Evolutionary conservation across 2,888 invertebrate species (phyloP), one percentile per base, ranked within the genome.

Genomic region (Eurois occulta): DNA sequence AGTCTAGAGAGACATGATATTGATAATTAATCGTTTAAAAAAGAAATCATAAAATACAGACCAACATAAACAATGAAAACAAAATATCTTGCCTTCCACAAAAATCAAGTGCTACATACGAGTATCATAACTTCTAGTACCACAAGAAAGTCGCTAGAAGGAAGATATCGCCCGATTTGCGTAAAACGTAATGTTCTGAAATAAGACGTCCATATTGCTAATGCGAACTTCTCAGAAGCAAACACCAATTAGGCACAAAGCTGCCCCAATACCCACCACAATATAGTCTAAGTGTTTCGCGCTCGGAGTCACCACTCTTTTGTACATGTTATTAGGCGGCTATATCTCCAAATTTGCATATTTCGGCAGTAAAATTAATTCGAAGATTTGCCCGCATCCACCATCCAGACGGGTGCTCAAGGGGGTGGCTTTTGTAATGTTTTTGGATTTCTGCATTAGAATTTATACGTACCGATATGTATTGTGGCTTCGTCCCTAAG

Each of bases 311-410:
- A 94, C 96, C 96, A 96, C 96, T 96, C 96, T 97, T 97, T 97
- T 96, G 97, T 96, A 96, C 96, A 96, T 96, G 96, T 96, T 97
- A 97, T 97, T 97, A 96, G 96, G 93, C 95, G 91, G 95, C 94
- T 96, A 95, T 96, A 96, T 96, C 96, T 95, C 92, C 90, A 86
- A 91, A 96, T 97, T 97, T 97, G 97, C 97, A 97, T 97, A 97
- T 97, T 97, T 96, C 94, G 94, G 95, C 95, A 96, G 96, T 97
- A 96, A 97, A 97, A 97, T 97, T 97, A 97, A 97, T 97, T 97
- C 97, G 96, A 96, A 97, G 97, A 97, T 97, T 97, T 96, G 95
- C 96, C 96, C 95, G 95, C 95, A 95, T 95, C 95, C 95, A 92
- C 92, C 93, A 91, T 91, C 91, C 91, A 92, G 94, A 92, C 93